Conservation (phyloP, 2,888 invertebrate species). For the Phytoseiulus persimilis region DNA sequence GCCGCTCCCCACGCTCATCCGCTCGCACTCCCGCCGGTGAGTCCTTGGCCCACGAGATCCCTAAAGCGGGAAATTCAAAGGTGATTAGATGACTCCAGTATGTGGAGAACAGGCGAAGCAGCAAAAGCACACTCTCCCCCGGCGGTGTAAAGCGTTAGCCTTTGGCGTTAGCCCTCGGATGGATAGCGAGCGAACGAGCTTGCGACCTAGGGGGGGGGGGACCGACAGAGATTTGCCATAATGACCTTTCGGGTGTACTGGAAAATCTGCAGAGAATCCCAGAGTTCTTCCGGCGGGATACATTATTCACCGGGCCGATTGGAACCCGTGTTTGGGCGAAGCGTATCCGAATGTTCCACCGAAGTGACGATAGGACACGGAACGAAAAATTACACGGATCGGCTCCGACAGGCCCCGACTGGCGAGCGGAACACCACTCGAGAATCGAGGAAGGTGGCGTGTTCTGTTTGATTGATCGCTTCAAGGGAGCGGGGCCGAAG, state of each 20-base stretch:
- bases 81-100: slow-evolving; percentile 5
- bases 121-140: not conserved
- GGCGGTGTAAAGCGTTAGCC: not conserved
- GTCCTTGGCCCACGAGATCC: not conserved
- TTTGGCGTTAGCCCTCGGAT: not conserved
- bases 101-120: not conserved
- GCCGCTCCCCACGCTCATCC: not conserved
- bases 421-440: not conserved
- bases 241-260: not conserved
- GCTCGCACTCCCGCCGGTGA: not conserved
- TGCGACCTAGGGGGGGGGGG: not conserved
- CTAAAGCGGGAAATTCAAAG: slow-evolving; percentile 5
- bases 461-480: not conserved
- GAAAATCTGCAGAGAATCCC: not conserved
- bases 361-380: not conserved
- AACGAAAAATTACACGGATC: too few relatives aligned
- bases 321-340: not conserved
- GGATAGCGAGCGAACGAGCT: not conserved
- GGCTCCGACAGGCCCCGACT: too few relatives aligned
- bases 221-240: not conserved
- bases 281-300: not conserved
- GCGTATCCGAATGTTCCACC: not conserved
- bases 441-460: not conserved
- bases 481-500: not conserved
- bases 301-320: not conserved